Evolutionary conservation across 2,113 vertebrate genomes (phyloP).

Genomic region (Speoplatyrhinus poulsoni): DNA sequence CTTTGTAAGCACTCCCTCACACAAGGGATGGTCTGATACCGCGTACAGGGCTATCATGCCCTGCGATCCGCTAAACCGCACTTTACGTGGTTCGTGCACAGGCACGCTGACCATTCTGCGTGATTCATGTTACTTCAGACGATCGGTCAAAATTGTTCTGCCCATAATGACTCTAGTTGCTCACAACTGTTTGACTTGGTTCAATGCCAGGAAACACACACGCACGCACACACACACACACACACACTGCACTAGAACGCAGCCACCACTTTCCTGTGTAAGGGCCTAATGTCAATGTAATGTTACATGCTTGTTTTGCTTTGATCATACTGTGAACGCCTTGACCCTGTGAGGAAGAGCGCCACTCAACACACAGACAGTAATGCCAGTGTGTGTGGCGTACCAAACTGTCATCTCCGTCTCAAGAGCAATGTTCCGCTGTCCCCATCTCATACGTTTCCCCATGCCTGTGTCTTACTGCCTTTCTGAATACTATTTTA

Average conservation of each 20-base stretch:
- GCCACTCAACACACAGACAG: neutral
- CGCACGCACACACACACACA: no score
- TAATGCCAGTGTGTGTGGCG: neutral
- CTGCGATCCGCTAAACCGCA: no score
- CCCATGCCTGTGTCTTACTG: slow-evolving; percentile 10
- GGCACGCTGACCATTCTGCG: no score
- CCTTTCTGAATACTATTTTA: slow-evolving; percentile 41
- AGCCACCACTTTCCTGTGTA: neutral
- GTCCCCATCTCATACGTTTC: slow-evolving; percentile 32
- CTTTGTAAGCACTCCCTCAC: no score
- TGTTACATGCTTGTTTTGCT: slow-evolving; percentile 1
- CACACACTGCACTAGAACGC: neutral
- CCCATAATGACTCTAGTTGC: neutral
- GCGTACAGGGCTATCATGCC: no score
- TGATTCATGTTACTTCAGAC: no score
- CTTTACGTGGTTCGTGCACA: no score
- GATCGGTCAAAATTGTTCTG: no score
- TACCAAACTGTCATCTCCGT: slow-evolving; percentile 23
- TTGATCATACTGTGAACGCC: slow-evolving; percentile 24
- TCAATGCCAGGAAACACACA: neutral
- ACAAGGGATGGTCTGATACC: no score
- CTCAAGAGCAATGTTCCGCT: slow-evolving; percentile 37
- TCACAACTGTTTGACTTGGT: neutral
- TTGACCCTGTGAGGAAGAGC: neutral
- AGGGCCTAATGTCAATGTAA: neutral